phyloP scores from a whole-genome alignment of 64 coral and sea anemone species.

The Montipora cactus region DNA sequence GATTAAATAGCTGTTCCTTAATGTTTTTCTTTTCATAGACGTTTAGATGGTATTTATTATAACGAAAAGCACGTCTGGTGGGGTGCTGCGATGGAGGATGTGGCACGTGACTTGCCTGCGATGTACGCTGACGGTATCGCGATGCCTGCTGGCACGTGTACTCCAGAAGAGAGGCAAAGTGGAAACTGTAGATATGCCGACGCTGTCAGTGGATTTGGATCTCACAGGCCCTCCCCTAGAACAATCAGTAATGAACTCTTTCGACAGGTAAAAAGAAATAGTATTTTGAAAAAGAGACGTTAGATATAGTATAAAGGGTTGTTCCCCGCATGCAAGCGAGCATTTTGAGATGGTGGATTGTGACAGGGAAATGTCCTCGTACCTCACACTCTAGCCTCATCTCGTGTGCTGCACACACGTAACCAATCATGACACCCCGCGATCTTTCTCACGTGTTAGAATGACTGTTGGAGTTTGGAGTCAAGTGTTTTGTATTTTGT shows the following conservation, averaged over 20 bases:
- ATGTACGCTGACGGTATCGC: conserved; percentile 83
- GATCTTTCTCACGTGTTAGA: no score
- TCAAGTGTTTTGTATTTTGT: neutral
- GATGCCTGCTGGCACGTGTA: conserved; percentile 71
- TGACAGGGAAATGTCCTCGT: no score
- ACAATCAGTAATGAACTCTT: conserved; percentile 87
- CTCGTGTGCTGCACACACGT: no score
- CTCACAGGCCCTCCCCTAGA: conserved; percentile 76
- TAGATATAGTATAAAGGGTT: neutral
- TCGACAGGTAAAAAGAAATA: conserved; percentile 64
- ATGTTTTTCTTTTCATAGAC: neutral
- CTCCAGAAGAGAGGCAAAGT: conserved; percentile 15
- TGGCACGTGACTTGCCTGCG: conserved; percentile 71
- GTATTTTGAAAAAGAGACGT: neutral
- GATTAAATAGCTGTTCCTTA: neutral
- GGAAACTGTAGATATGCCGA: conserved; percentile 55
- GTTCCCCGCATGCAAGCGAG: no score
- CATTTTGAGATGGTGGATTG: no score
- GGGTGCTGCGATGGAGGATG: conserved; percentile 80
- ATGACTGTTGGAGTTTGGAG: neutral
- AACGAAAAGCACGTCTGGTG: conserved; percentile 73
- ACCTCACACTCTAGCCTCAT: no score
- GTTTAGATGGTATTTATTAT: conserved; percentile 84
- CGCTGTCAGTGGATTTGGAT: conserved; percentile 79
- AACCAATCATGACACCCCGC: no score